phyloP scores from a whole-genome alignment of 2,113 vertebrate genomes.

The Dipodomys merriami region DNA sequence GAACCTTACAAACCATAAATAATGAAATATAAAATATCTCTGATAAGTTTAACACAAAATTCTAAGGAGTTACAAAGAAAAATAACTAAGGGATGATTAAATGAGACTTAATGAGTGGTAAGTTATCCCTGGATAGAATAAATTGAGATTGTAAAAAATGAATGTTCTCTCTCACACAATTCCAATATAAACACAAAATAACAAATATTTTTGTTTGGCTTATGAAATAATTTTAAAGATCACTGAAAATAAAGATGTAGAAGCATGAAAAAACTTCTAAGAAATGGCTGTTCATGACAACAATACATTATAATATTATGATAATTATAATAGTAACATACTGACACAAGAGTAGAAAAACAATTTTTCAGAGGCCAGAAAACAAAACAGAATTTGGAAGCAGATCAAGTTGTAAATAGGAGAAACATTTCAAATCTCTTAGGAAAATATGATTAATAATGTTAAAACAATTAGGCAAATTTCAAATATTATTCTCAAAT shows the following conservation, averaged over 20 bases:
- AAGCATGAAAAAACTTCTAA: neutral
- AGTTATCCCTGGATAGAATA: neutral
- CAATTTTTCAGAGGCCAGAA: neutral
- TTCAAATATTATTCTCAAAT: neutral
- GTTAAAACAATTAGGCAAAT: neutral
- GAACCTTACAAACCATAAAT: neutral
- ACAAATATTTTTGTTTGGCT: neutral
- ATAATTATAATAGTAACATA: neutral
- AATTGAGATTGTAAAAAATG: neutral
- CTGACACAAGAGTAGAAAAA: neutral
- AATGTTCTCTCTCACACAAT: neutral
- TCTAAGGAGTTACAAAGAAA: neutral
- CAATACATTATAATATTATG: slow-evolving; percentile 6
- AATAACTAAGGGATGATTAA: neutral
- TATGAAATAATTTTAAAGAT: slow-evolving; percentile 45
- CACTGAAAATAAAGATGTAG: neutral
- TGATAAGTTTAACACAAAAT: neutral
- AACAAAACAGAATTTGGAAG: neutral
- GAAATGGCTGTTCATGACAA: neutral
- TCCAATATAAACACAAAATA: neutral
- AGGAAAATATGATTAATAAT: neutral
- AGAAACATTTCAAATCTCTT: neutral
- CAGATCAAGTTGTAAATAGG: neutral
- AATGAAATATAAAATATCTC: neutral
- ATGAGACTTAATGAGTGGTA: neutral